Base-by-base conservation (phyloP, 2,797 vertebrate species). In the Chiloscyllium punctatum region DNA sequence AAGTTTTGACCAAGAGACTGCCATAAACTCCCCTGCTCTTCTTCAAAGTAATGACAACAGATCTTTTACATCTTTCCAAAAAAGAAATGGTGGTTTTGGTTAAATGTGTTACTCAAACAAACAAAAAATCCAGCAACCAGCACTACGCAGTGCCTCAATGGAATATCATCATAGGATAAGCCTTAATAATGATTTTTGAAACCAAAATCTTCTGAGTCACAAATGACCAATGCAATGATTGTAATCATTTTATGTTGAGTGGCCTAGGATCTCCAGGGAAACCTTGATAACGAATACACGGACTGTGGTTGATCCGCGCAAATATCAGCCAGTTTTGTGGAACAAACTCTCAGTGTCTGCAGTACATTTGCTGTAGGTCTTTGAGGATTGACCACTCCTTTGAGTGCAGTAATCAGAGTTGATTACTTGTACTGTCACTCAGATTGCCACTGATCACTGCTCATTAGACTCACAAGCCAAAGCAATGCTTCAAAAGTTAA, bases 401-500 rank as follows among this genome's bases (percentile, higher is more conserved):
- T 92, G 90, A 92, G n/a, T 25, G 7, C n/a, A 42, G 66, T 69
- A 25, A 92, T 66, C n/a, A 69, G 66, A 92, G 62, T 25, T 69
- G 23, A 92, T 92, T 69, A 92, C 62, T 92, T 25, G n/a, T 23
- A 42, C 90, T 92, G 90, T 69, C 90, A 42, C 18, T 69, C 90
- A 92, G n/a, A 92, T 11, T 13, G 9, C n/a, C 66, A 42, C 62
- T 25, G 33, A 42, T 92, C n/a, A 1, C 90, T 69, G 90, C 90
- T 69, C 90, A 92, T 92, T 68, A 92, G 90, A 42, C 62, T 92
- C 62, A 92, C 62, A 68, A 88, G 37, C 62, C 21, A 69, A 92
- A 21, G 62, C 90, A 92, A 69, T 92, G 16, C 66, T n/a, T 92
- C 66, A 92, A 62, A 92, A 69, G 16, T 68, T 92, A 69, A 37